Percentiles rank a stretch among this genome's conserved stretches.
Evolutionary conservation across 2,888 invertebrate genomes (phyloP).

Genomic region (Timandra comae): DNA sequence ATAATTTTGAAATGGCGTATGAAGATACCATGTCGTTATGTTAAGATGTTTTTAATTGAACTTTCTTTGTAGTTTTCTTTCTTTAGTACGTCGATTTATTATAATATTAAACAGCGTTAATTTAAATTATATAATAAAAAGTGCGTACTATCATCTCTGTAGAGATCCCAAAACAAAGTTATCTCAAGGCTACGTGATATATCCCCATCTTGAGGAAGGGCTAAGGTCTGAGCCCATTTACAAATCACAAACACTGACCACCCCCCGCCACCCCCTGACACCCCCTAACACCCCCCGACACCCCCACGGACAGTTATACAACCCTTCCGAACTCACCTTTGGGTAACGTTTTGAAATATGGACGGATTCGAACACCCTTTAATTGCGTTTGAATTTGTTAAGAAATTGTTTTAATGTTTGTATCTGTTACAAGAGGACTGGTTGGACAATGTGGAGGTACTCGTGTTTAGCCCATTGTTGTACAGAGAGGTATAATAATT

Average conservation of each 20-base stretch:
- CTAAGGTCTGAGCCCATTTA: conserved; percentile 75
- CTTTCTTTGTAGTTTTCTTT: no score
- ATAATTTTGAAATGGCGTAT: no score
- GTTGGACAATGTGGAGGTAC: no score
- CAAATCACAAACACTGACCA: conserved; percentile 77
- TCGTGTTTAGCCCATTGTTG: no score
- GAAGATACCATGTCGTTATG: no score
- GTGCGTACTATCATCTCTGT: conserved; percentile 36
- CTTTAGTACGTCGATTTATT: no score
- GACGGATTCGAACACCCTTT: conserved; percentile 42
- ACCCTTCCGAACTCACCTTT: conserved; percentile 51
- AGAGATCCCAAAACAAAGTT: conserved; percentile 57
- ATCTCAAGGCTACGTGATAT: conserved; percentile 72
- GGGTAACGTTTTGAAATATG: conserved; percentile 63
- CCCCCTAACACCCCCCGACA: conserved; percentile 51
- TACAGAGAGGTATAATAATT: no score
- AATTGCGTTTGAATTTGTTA: conserved; percentile 1
- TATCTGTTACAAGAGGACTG: no score
- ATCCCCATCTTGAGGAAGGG: conserved; percentile 73
- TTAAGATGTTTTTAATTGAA: no score
- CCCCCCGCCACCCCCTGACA: conserved; percentile 33
- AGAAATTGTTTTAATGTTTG: neutral
- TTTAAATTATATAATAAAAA: no score
- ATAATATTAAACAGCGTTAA: no score
- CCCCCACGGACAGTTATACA: conserved; percentile 45